A percentile compares a stretch with the other conserved stretches of the same genome.
Conservation (phyloP, 2,888 invertebrate species). For the Nemoura dubitans region DNA sequence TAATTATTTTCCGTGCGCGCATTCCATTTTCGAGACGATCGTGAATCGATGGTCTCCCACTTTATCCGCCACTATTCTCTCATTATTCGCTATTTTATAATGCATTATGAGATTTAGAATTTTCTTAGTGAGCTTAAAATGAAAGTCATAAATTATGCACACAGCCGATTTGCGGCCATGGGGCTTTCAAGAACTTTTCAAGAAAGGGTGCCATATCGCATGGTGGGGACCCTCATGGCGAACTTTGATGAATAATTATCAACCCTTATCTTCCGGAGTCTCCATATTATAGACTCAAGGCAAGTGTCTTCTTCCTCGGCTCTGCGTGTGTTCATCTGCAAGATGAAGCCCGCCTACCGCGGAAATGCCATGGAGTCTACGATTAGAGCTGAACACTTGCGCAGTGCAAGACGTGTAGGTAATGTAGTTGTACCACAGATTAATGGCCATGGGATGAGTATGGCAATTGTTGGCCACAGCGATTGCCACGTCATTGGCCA, state of each 20-base stretch:
- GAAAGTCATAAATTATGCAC: not conserved
- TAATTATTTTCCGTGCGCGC: not conserved
- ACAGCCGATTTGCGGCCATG: not conserved
- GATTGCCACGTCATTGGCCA: not conserved
- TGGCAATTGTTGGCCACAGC: not conserved
- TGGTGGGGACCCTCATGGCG: not conserved
- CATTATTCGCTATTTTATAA: not conserved
- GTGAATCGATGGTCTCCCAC: constrained; percentile 16
- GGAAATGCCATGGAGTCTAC: not conserved
- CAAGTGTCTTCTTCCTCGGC: not conserved
- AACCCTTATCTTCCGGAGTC: not conserved
- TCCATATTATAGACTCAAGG: not conserved
- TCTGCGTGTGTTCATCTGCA: not conserved
- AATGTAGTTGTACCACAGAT: not conserved
- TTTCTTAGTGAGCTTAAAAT: constrained; percentile 2
- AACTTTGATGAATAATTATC: not conserved
- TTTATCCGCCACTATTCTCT: not conserved
- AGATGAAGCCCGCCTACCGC: not conserved
- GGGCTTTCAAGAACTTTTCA: not conserved
- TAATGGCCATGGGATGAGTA: not conserved
- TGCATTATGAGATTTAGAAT: not conserved
- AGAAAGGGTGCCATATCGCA: not conserved
- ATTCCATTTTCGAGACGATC: constrained; percentile 21
- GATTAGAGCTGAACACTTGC: not conserved
- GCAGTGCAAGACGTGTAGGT: not conserved